Conservation (phyloP, 2,113 vertebrate genomes). For the Protobothrops flavoviridis region DNA sequence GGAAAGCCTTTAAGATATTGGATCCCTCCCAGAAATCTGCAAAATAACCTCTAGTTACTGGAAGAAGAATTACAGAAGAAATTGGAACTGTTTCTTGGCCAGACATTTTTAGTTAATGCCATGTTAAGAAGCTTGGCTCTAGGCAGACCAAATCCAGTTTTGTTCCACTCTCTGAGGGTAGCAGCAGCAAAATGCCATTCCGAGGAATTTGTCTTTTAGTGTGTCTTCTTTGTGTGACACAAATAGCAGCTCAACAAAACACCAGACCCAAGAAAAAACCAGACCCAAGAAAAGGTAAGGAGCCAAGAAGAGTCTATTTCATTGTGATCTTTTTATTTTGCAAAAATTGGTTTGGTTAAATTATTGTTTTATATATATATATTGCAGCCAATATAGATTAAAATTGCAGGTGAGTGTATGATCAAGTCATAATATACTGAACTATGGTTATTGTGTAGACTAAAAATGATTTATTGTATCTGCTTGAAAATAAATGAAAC, state of each 20-base stretch:
- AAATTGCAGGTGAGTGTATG: not conserved
- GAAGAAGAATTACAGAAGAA: conserved; percentile 3
- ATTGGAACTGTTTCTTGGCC: conserved; percentile 61
- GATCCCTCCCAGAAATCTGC: conserved; percentile 50
- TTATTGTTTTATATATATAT: no score
- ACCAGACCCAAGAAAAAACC: conserved; percentile 63
- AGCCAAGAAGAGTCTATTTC: not conserved
- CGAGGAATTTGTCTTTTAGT: conserved; percentile 73
- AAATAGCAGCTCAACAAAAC: conserved; percentile 66
- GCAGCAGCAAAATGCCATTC: conserved; percentile 74
- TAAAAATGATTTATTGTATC: not conserved
- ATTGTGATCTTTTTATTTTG: not conserved
- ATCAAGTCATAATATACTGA: not conserved
- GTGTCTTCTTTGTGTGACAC: conserved; percentile 73
- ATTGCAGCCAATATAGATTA: not conserved
- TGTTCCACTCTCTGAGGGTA: not conserved
- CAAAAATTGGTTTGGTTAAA: not conserved
- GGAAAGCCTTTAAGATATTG: conserved; percentile 34
- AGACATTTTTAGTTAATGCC: conserved; percentile 57
- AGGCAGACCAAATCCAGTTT: conserved; percentile 5
- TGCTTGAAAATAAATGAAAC: not conserved
- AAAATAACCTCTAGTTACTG: conserved; percentile 16
- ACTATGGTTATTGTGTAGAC: not conserved
- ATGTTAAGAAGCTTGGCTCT: conserved; percentile 17
- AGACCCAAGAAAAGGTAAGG: conserved; percentile 80